Percentiles rank a stretch among this genome's conserved stretches.
phyloP scores from a whole-genome alignment of 2,888 invertebrate genomes.

The Epiblema foenella region DNA sequence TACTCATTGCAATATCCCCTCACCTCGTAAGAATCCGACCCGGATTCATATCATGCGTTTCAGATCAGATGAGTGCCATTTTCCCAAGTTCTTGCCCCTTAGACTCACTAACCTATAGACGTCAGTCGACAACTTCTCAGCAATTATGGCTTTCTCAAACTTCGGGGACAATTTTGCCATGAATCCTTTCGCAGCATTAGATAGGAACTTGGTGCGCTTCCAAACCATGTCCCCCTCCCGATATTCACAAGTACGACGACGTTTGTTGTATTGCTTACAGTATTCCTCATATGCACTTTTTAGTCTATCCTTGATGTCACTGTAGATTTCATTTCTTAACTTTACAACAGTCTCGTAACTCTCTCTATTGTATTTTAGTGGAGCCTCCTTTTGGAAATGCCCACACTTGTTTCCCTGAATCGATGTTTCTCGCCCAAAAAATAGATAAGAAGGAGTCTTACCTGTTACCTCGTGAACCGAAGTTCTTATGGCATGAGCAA shows the following conservation, averaged over 20 bases:
- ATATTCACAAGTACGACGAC: constrained; percentile 9
- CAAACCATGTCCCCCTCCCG: constrained; percentile 34
- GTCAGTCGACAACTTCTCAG: constrained; percentile 25
- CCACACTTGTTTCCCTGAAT: constrained; percentile 4
- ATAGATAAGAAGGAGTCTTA: too few relatives aligned
- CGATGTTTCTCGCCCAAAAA: constrained; percentile 42
- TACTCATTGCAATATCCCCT: constrained; percentile 1
- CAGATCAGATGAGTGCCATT: not conserved
- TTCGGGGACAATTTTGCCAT: constrained; percentile 12
- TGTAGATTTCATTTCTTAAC: not conserved
- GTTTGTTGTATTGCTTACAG: constrained; percentile 6
- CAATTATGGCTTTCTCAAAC: constrained; percentile 9
- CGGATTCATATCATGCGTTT: constrained; percentile 2
- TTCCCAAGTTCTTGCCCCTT: constrained; percentile 4
- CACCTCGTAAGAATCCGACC: constrained; percentile 8
- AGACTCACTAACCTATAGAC: constrained; percentile 30
- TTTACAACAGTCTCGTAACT: not conserved
- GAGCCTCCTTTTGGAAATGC: not conserved
- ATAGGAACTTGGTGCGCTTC: constrained; percentile 45
- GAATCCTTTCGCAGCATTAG: constrained; percentile 35
- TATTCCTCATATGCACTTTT: not conserved
- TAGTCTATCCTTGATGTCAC: not conserved
- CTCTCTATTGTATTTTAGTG: not conserved
- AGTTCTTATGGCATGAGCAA: too few relatives aligned
- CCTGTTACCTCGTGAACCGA: too few relatives aligned